Percentiles rank a stretch among this genome's conserved stretches.
Conservation (phyloP, 2,888 invertebrate species). For the Kryphioiulus occultus region DNA sequence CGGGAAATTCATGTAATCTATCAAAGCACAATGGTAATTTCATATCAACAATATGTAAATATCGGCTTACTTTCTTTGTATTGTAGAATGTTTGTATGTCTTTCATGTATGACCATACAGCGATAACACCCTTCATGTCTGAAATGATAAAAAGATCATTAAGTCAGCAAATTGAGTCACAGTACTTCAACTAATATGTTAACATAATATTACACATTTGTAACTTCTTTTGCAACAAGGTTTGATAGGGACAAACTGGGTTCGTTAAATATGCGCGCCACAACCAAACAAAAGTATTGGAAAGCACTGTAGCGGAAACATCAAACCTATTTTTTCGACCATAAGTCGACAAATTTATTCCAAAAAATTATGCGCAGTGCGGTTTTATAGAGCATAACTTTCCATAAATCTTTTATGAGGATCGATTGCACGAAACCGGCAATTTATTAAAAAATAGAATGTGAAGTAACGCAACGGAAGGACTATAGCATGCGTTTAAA, state of each 20-base stretch:
- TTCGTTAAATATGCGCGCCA: background rate
- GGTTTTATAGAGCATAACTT: background rate
- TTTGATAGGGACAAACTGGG: background rate
- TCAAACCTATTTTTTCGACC: background rate
- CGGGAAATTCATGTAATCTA: background rate
- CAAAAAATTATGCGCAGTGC: background rate
- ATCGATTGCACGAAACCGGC: background rate
- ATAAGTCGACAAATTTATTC: background rate
- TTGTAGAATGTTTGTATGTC: conserved; percentile 92
- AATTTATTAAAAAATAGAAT: background rate
- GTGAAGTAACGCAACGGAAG: background rate
- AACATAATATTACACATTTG: background rate
- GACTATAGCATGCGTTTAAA: background rate
- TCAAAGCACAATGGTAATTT: background rate
- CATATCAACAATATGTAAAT: background rate
- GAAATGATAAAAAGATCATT: conserved; percentile 63
- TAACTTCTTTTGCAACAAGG: background rate
- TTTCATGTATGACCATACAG: conserved; percentile 94
- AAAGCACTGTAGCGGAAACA: background rate
- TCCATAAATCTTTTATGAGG: background rate
- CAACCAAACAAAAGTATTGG: background rate
- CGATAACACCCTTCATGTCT: conserved; percentile 89
- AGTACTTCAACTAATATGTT: background rate
- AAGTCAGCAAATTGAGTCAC: background rate
- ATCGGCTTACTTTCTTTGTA: conserved; percentile 96